Evolutionary conservation across 2,888 invertebrate genomes (phyloP).

Genomic region (Drosophila subsilvestris): DNA sequence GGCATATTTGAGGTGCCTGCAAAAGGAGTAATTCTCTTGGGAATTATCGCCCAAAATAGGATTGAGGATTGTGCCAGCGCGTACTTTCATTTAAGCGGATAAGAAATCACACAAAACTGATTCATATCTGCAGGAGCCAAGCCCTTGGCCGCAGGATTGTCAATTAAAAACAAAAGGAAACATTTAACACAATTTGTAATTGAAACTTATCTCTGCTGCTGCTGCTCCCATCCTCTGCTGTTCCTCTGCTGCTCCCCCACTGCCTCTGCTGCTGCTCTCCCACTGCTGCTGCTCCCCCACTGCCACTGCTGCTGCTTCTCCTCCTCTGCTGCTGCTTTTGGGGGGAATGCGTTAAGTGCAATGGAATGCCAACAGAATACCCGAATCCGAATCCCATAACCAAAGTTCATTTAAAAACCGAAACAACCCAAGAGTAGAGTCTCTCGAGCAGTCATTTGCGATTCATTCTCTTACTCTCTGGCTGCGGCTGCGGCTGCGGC

Average conservation of each 20-base stretch:
- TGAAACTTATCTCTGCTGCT: constrained; percentile 66
- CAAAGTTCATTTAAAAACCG: constrained; percentile 65
- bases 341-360: constrained; percentile 72
- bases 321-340: neutral
- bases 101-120: constrained; percentile 45
- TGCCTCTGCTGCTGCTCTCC: constrained; percentile 24
- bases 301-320: no score
- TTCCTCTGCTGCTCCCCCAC: neutral
- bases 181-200: constrained; percentile 72
- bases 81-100: constrained; percentile 27
- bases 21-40: constrained; percentile 21
- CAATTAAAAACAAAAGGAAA: constrained; percentile 66
- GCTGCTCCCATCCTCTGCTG: neutral
- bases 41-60: constrained; percentile 40
- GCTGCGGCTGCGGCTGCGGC: neutral
- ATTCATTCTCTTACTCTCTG: constrained; percentile 32
- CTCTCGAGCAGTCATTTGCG: constrained; percentile 53
- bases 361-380: constrained; percentile 52
- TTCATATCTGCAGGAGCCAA: constrained; percentile 50
- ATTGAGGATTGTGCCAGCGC: constrained; percentile 6
- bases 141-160: constrained; percentile 36
- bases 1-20: constrained; percentile 65
- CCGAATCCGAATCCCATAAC: constrained; percentile 34
- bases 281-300: neutral
- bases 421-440: constrained; percentile 34